Percentiles rank a stretch among this genome's conserved stretches.
phyloP scores from a whole-genome alignment of 2,797 vertebrate genomes.

The Phataginus tricuspis region DNA sequence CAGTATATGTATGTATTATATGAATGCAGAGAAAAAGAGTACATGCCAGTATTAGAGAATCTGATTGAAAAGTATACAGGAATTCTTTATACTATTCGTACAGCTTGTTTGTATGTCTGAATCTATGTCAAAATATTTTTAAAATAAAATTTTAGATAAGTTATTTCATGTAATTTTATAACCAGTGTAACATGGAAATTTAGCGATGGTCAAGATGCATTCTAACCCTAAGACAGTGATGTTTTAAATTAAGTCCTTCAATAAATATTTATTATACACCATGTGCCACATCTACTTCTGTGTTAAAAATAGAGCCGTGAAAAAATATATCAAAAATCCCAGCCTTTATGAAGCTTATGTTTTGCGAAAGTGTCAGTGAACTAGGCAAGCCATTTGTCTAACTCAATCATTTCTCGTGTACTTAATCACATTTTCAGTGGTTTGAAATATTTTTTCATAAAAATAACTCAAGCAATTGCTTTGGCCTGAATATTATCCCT shows the following conservation, averaged over 20 bases:
- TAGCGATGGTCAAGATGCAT: not conserved
- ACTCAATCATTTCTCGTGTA: not conserved
- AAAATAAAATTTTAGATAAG: not conserved
- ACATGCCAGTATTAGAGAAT: not conserved
- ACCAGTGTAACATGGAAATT: not conserved
- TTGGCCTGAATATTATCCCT: not conserved
- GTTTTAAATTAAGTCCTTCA: not conserved
- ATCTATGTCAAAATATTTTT: not conserved
- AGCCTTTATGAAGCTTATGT: not conserved
- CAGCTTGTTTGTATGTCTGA: not conserved
- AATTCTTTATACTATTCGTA: not conserved
- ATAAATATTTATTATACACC: not conserved
- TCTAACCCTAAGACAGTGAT: not conserved
- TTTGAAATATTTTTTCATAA: not conserved
- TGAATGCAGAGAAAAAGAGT: not conserved
- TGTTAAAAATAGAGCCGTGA: not conserved
- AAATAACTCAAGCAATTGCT: constrained; percentile 5
- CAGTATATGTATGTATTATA: not conserved
- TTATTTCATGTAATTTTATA: not conserved
- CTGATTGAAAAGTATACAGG: not conserved
- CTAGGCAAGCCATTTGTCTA: not conserved
- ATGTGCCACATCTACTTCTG: not conserved
- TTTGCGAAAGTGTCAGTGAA: not conserved
- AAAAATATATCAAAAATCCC: not conserved
- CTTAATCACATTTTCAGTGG: constrained; percentile 38